These are phyloP conservation scores for Xenopus borealis DNA, from an alignment of 2,113 vertebrate species.

Conservation along the genomic window DNA sequence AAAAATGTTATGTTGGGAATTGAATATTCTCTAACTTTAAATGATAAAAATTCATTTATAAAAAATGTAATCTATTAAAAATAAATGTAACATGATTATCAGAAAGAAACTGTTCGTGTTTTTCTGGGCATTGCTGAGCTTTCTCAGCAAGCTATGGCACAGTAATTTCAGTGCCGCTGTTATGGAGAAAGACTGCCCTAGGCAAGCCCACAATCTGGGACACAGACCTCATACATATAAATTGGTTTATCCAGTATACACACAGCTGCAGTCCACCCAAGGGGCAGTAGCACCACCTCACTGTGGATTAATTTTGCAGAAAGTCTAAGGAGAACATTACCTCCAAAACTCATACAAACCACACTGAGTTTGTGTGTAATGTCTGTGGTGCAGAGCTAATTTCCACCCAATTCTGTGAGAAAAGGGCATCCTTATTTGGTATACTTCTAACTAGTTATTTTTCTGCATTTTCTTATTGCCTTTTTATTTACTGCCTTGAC, in stretches of 20 bases:
- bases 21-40: too few species aligned
- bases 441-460: too few species aligned
- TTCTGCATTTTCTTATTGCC: too few species aligned
- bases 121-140: neutral
- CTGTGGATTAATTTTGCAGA: neutral
- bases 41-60: too few species aligned
- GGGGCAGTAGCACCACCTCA: neutral
- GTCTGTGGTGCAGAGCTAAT: neutral
- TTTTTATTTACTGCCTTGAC: too few species aligned
- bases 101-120: too few species aligned
- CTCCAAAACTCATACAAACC: neutral
- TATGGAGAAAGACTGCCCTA: neutral
- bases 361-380: neutral
- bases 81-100: too few species aligned
- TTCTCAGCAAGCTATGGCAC: neutral
- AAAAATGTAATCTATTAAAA: too few species aligned
- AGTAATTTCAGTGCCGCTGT: neutral
- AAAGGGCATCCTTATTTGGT: neutral
- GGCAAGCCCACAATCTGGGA: conserved; percentile 1
- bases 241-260: neutral
- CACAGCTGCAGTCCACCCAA: neutral
- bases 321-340: neutral
- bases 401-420: neutral
- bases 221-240: conserved; percentile 5
- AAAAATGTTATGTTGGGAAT: too few species aligned